phyloP scores from a whole-genome alignment of 2,888 invertebrate genomes.

The Conops quadrifasciatus region DNA sequence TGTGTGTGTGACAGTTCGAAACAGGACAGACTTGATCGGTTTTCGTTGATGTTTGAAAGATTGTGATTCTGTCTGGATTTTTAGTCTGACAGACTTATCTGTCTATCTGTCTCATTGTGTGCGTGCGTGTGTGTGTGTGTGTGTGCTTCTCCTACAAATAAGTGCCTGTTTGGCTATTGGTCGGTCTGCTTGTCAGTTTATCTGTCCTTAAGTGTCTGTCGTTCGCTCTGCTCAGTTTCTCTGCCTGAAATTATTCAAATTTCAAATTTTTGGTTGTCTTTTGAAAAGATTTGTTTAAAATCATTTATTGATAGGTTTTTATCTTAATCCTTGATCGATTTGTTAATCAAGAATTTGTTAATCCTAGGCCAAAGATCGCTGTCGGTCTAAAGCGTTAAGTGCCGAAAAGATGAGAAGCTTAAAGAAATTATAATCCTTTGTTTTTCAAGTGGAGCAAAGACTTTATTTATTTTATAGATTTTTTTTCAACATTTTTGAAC shows the following conservation, averaged over 20 bases:
- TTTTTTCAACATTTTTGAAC: too few relatives aligned
- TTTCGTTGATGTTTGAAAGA: background rate
- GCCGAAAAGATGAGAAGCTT: slow-evolving; percentile 14
- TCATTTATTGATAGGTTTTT: slow-evolving; percentile 26
- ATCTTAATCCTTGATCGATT: slow-evolving; percentile 26
- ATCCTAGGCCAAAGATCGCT: background rate
- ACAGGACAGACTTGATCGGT: background rate
- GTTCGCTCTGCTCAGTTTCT: too few relatives aligned
- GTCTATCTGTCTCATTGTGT: too few relatives aligned
- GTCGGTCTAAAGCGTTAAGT: background rate
- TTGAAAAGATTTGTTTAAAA: slow-evolving; percentile 13
- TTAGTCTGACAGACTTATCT: background rate
- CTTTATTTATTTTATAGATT: too few relatives aligned
- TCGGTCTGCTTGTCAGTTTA: slow-evolving; percentile 7
- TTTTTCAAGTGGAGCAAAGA: too few relatives aligned
- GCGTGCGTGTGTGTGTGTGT: too few relatives aligned
- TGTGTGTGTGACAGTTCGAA: background rate
- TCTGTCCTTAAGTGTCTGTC: slow-evolving; percentile 8
- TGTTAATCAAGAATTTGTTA: slow-evolving; percentile 3
- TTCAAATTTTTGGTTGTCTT: background rate
- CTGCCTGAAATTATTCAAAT: too few relatives aligned
- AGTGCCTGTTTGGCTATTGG: background rate
- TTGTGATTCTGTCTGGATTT: slow-evolving; percentile 5
- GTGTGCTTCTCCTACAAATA: too few relatives aligned
- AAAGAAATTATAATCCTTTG: slow-evolving; percentile 1